phyloP scores from a whole-genome alignment of 2,797 vertebrate species.

The Siniperca scherzeri region DNA sequence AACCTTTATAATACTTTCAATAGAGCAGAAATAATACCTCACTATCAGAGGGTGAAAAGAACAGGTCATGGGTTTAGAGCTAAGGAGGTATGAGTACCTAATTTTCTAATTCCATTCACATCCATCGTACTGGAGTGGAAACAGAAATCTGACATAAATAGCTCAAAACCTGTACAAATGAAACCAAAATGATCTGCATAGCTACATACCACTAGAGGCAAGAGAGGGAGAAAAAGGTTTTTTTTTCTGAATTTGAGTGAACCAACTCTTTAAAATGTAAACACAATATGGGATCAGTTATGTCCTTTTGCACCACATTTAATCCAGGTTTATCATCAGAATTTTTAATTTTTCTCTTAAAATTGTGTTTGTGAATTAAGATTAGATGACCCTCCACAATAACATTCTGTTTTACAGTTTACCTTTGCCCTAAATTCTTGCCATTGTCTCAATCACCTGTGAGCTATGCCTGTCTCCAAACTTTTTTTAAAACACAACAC shows the following conservation, averaged over 20 bases:
- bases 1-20: slow-evolving; percentile 21
- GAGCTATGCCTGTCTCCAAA: background rate
- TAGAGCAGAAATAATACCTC: slow-evolving; percentile 19
- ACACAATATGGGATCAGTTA: background rate
- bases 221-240: background rate
- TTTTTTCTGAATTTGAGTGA: background rate
- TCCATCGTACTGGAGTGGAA: background rate
- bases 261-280: background rate
- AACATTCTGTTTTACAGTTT: background rate
- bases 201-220: background rate
- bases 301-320: background rate
- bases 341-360: background rate
- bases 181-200: background rate
- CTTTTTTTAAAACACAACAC: background rate
- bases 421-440: background rate
- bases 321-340: background rate
- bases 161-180: background rate
- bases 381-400: background rate
- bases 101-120: background rate
- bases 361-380: background rate
- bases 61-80: background rate
- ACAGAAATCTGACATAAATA: background rate
- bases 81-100: background rate
- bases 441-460: background rate
- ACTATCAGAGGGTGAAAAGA: background rate